A percentile compares a stretch with the other conserved stretches of the same genome.
Evolutionary conservation across 2,113 vertebrate genomes (phyloP).

Genomic region (Montifringilla adamsi): DNA sequence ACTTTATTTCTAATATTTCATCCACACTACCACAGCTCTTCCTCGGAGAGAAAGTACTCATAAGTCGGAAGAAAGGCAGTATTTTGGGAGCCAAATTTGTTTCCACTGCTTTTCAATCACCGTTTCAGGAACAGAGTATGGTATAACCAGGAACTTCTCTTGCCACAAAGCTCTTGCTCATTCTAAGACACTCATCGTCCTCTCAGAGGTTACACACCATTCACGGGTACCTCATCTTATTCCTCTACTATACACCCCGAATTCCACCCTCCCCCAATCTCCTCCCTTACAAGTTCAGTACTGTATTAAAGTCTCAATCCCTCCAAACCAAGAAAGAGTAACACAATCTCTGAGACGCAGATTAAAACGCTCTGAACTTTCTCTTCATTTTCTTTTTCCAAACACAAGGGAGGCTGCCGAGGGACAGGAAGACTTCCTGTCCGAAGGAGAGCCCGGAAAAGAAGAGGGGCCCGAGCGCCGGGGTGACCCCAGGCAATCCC

Average conservation of each 20-base stretch:
- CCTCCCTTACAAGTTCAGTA: fast-evolving
- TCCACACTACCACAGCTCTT: neutral
- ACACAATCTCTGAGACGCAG: neutral
- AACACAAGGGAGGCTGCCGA: neutral
- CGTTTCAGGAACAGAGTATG: fast-evolving
- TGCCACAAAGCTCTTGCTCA: neutral
- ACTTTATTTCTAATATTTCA: neutral
- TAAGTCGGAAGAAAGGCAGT: neutral
- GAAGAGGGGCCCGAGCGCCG: fast-evolving
- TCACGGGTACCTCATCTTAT: neutral
- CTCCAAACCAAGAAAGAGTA: fast-evolving
- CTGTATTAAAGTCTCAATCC: fast-evolving
- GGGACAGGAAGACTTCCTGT: fast-evolving
- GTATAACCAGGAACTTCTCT: neutral
- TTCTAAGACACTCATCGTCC: neutral
- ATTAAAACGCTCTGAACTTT: neutral
- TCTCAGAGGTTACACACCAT: neutral
- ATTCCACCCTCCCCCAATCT: neutral
- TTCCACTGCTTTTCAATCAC: neutral
- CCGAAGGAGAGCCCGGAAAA: fast-evolving
- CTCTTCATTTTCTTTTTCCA: neutral
- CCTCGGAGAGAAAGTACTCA: neutral
- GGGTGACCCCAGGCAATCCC: fast-evolving
- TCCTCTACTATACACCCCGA: fast-evolving
- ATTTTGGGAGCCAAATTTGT: neutral